Evolutionary conservation across 2,888 invertebrate genomes (phyloP).

Genomic region (Drosophila testacea): DNA sequence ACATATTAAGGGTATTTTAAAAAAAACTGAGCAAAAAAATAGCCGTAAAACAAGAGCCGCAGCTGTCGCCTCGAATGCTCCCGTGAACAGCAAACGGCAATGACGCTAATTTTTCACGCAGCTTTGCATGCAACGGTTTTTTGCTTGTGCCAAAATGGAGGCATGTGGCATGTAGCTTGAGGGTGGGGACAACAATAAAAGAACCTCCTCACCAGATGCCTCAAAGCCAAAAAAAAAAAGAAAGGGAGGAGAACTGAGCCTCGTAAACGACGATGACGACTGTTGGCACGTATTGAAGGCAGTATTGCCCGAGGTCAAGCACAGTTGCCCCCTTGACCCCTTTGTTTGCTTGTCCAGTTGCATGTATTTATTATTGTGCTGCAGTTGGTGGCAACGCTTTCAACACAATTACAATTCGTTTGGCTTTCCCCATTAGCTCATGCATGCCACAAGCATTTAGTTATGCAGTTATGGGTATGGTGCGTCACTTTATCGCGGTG

Average conservation of each 20-base stretch:
- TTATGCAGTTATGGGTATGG: conserved; percentile 12
- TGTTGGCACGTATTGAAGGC: conserved; percentile 18
- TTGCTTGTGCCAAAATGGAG: conserved; percentile 1
- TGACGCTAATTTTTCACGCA: conserved; percentile 72
- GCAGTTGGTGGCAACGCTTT: conserved; percentile 15
- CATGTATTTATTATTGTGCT: not conserved
- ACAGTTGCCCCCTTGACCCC: conserved; percentile 11
- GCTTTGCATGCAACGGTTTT: conserved; percentile 57
- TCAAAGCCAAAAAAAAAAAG: conserved; percentile 8
- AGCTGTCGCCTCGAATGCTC: conserved; percentile 27
- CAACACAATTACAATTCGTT: conserved; percentile 39
- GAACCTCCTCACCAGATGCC: conserved; percentile 25
- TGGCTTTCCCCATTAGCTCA: conserved; percentile 7
- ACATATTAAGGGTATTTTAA: conserved; percentile 9
- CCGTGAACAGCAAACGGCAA: conserved; percentile 48
- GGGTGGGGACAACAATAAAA: conserved; percentile 18
- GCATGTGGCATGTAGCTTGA: not conserved
- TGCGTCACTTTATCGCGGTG: conserved; percentile 9
- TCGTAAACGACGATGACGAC: conserved; percentile 8
- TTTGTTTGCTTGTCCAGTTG: not conserved
- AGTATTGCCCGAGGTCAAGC: conserved; percentile 26
- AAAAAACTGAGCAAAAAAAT: conserved; percentile 12
- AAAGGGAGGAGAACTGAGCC: not conserved
- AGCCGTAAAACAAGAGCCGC: conserved; percentile 24
- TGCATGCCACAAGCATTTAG: conserved; percentile 10